Evolutionary conservation across 2,797 vertebrate species (phyloP).

Genomic region (Channallabes apus): DNA sequence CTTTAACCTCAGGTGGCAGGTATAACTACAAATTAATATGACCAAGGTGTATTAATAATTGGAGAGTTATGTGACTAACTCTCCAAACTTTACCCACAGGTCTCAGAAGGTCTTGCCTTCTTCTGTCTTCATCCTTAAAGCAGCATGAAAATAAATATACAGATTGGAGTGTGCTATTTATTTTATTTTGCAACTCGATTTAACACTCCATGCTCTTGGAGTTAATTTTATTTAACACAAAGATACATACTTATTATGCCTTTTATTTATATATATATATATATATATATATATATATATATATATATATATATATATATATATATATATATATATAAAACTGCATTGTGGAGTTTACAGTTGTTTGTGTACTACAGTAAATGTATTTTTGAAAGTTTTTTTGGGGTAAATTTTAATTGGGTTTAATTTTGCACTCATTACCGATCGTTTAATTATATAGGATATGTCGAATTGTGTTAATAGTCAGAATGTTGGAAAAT

Average conservation of each 20-base stretch:
- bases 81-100: constrained; percentile 87
- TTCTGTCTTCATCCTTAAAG: constrained; percentile 75
- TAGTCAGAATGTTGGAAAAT: background rate
- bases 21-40: background rate
- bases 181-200: constrained; percentile 36
- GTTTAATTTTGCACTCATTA: background rate
- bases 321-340: too few relatives aligned
- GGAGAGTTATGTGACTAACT: constrained; percentile 61
- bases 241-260: background rate
- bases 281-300: too few relatives aligned
- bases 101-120: constrained; percentile 77
- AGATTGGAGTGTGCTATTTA: constrained; percentile 72
- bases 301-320: too few relatives aligned
- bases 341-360: background rate
- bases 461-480: background rate
- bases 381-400: too few relatives aligned
- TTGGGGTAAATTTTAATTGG: too few relatives aligned
- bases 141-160: constrained; percentile 73
- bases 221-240: background rate
- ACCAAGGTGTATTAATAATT: background rate
- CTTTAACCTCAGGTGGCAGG: constrained; percentile 11
- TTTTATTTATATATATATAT: too few relatives aligned
- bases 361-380: background rate
- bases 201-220: constrained; percentile 20
- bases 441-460: background rate